These are phyloP conservation scores for Sphenopsis melanotis DNA, from an alignment of 2,797 vertebrate species.

Conservation along the genomic window DNA sequence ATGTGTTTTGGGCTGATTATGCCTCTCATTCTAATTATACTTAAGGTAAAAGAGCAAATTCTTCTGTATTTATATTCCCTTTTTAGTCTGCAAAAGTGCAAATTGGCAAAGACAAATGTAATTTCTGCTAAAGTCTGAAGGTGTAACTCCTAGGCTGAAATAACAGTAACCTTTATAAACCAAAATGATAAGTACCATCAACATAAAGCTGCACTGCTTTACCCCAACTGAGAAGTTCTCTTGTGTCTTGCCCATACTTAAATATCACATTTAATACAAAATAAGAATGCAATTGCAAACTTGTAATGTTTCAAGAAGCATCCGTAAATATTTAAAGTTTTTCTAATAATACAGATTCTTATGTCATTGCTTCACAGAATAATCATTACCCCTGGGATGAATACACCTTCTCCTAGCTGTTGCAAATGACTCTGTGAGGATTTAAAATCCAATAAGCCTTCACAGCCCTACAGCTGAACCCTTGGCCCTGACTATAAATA, in stretches of 20 bases:
- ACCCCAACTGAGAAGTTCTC: not conserved
- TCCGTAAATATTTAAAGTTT: not conserved
- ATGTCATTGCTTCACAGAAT: not conserved
- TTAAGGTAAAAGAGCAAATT: not conserved
- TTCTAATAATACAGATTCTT: not conserved
- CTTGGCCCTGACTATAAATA: not conserved
- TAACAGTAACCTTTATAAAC: not conserved
- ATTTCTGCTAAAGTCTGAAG: not conserved
- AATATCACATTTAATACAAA: not conserved
- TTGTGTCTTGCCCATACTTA: not conserved
- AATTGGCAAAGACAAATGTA: not conserved
- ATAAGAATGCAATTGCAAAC: not conserved
- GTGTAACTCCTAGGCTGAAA: not conserved
- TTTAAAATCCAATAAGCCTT: not conserved
- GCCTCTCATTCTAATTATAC: not conserved
- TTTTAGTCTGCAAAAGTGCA: not conserved
- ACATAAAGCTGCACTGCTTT: not conserved
- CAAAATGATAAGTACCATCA: not conserved
- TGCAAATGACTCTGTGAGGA: not conserved
- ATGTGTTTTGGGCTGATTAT: not conserved
- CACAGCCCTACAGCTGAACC: not conserved
- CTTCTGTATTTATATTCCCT: not conserved
- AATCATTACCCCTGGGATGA: not conserved
- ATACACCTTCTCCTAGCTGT: not conserved
- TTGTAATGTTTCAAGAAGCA: not conserved